Base-by-base conservation (phyloP, 2,797 vertebrate genomes). In the Denticeps clupeoides region DNA sequence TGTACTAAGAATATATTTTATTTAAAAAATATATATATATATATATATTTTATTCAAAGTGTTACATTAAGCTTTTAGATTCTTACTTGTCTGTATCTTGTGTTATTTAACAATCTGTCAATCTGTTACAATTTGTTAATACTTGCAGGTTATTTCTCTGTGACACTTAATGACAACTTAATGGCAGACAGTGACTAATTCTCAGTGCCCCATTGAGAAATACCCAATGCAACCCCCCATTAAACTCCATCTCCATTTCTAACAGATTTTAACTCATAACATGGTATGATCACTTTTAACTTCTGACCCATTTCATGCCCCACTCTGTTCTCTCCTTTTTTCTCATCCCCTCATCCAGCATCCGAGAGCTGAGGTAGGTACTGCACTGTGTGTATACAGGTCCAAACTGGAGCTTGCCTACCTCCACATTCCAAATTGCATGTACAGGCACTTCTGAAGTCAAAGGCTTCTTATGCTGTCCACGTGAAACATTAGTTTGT, bases 341-440 rank as follows among this genome's bases (percentile, higher is more conserved):
- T 48, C 25, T 38, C 33, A 37, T 63, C 51, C 38, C 11, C 31
- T 53, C 56, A 13, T 48, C 52, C 73, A 83, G 81, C 71, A 75
- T 52, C 49, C 47, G 66, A 78, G 48, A 60, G 62, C 37, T 42
- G 64, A 80, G 81, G 84, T 85, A 81, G 72, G 82, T 84, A 41
- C 21, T 29, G 18, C 11, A 15, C 13, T 13, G 44, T 52, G 55
- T 56, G 21, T 24, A 47, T 32, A 23, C 53, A 45, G 58, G 59
- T 48, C 45, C 41, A 21, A 48, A 47, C 60, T 49, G 33, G 47
- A 42, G 18, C 52, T 41, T 28, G 49, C 38, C 49, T 38, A 28
- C 3, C 18, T 22, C 18, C 29, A 24, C 24, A 47, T 49, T 49
- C 16, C 16, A 45, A 52, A 16, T 40, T 18, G 41, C 52, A 53